Evolutionary conservation across 2,797 vertebrate species (phyloP).

Genomic region (Pseudochirops cupreus): DNA sequence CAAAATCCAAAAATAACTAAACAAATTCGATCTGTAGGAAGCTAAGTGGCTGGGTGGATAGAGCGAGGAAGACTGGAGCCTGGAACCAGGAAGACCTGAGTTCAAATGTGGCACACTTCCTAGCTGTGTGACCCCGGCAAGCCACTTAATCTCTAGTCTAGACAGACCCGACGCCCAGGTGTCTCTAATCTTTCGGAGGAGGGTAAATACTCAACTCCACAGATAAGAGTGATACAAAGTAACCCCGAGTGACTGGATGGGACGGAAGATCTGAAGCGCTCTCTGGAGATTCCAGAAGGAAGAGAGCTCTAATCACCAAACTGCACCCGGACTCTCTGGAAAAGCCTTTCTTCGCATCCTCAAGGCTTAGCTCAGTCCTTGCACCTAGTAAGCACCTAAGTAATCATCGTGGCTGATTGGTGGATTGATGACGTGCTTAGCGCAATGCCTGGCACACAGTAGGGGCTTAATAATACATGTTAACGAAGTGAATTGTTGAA

Average conservation of each 20-base stretch:
- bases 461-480: background rate
- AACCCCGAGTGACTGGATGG: background rate
- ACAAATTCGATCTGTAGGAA: no score
- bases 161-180: background rate
- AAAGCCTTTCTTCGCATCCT: background rate
- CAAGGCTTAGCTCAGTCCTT: background rate
- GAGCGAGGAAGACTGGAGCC: background rate
- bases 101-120: background rate
- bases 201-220: no score
- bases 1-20: no score
- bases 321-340: accelerated
- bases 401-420: no score
- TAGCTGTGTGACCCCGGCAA: no score
- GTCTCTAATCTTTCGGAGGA: background rate
- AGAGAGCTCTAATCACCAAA: background rate
- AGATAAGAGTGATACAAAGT: background rate
- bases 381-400: background rate
- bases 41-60: no score
- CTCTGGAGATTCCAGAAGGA: background rate
- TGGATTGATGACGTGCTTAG: background rate
- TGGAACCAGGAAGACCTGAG: background rate
- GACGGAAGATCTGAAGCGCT: background rate
- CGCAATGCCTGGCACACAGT: background rate
- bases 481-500: background rate
- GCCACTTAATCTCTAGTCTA: no score